A percentile compares a stretch with the other conserved stretches of the same genome.
phyloP scores from a whole-genome alignment of 2,888 invertebrate species.

The Agriopis leucophaearia region DNA sequence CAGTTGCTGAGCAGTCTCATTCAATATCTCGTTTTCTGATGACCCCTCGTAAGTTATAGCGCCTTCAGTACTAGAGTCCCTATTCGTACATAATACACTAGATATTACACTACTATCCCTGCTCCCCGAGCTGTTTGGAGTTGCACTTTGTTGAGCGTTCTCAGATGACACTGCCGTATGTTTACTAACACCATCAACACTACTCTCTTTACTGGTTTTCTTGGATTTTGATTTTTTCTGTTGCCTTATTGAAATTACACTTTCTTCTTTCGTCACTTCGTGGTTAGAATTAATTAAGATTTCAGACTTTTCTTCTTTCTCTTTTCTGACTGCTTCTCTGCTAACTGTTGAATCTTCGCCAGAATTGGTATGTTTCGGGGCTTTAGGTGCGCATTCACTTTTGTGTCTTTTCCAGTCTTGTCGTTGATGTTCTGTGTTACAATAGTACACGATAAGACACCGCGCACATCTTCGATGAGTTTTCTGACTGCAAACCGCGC shows the following conservation, averaged over 20 bases:
- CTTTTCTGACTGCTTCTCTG: slow-evolving; percentile 61
- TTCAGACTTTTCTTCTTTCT: slow-evolving; percentile 53
- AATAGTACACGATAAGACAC: slow-evolving; percentile 91
- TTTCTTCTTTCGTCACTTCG: slow-evolving; percentile 53
- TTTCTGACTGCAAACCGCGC: slow-evolving; percentile 88
- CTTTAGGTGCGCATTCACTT: slow-evolving; percentile 83
- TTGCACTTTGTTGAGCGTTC: slow-evolving; percentile 57
- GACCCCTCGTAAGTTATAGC: slow-evolving; percentile 89
- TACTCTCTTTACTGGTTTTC: slow-evolving; percentile 68
- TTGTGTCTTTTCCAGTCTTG: slow-evolving; percentile 93
- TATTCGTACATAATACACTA: slow-evolving; percentile 79
- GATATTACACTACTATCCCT: slow-evolving; percentile 76
- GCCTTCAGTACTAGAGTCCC: slow-evolving; percentile 71
- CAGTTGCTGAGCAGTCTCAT: slow-evolving; percentile 85
- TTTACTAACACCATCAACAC: slow-evolving; percentile 66
- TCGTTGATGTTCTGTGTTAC: slow-evolving; percentile 92
- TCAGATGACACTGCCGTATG: slow-evolving; percentile 56
- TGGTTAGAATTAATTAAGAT: slow-evolving; percentile 48
- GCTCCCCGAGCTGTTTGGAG: slow-evolving; percentile 47
- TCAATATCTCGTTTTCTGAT: slow-evolving; percentile 89
- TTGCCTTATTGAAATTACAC: slow-evolving; percentile 59
- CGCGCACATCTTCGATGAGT: slow-evolving; percentile 90
- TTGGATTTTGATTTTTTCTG: slow-evolving; percentile 66
- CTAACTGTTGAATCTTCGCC: slow-evolving; percentile 58
- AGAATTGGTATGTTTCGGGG: slow-evolving; percentile 63